Conservation (phyloP, 2,888 invertebrate genomes). For the Lepidonotus clava region DNA sequence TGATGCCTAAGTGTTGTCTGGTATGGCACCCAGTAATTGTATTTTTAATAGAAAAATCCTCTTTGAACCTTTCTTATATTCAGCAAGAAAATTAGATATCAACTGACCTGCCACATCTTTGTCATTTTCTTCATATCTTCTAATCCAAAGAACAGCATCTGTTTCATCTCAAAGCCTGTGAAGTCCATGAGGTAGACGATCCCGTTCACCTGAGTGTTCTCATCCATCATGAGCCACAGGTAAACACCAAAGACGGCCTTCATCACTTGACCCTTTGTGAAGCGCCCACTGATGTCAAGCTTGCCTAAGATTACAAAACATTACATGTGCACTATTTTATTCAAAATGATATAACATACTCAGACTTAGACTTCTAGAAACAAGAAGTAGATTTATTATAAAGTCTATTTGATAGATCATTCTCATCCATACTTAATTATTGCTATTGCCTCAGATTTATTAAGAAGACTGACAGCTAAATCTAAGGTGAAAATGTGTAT, state of each 20-base stretch:
- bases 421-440: neutral
- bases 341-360: too few relatives aligned
- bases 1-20: too few relatives aligned
- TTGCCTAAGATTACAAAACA: too few relatives aligned
- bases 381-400: neutral
- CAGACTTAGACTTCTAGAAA: neutral
- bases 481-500: too few relatives aligned
- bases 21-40: too few relatives aligned
- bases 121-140: constrained; percentile 60
- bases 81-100: neutral
- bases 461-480: too few relatives aligned
- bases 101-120: constrained; percentile 61
- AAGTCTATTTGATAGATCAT: neutral
- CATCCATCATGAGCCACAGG: constrained; percentile 55
- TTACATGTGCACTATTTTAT: too few relatives aligned
- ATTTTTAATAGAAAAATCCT: too few relatives aligned
- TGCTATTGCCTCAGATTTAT: neutral
- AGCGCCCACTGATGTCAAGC: constrained; percentile 28
- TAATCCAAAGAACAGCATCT: constrained; percentile 52
- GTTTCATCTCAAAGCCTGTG: constrained; percentile 58
- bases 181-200: constrained; percentile 60
- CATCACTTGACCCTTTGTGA: constrained; percentile 55
- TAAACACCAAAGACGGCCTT: constrained; percentile 55
- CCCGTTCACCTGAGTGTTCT: constrained; percentile 59
- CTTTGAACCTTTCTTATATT: too few relatives aligned